These are phyloP conservation scores for Coryphaenoides rupestris DNA, from an alignment of 2,113 vertebrate species.

Conservation along the genomic window DNA sequence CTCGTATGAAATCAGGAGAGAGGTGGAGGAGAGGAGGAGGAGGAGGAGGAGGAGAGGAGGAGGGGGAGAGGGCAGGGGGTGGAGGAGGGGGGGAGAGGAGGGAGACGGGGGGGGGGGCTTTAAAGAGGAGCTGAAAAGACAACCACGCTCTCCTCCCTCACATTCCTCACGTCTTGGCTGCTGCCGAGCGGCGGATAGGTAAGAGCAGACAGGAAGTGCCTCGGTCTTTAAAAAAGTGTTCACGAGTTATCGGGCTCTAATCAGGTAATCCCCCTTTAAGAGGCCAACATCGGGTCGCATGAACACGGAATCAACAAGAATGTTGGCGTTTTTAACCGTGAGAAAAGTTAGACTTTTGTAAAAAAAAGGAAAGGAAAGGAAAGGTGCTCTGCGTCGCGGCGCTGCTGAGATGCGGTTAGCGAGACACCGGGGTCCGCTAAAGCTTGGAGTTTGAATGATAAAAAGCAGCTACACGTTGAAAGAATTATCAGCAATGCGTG, in stretches of 20 bases:
- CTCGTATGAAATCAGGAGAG: slow-evolving; percentile 15
- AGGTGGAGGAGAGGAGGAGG: background rate
- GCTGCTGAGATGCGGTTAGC: too few relatives aligned
- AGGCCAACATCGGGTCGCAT: too few relatives aligned
- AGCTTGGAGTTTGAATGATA: too few relatives aligned
- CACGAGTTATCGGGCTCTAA: background rate
- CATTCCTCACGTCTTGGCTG: slow-evolving; percentile 7
- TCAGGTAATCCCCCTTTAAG: background rate
- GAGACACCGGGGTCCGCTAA: too few relatives aligned
- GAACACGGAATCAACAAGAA: too few relatives aligned
- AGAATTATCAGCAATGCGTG: too few relatives aligned
- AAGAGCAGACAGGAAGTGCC: slow-evolving; percentile 2
- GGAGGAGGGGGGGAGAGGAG: background rate
- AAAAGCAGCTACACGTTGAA: too few relatives aligned
- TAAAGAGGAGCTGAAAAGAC: slow-evolving; percentile 11
- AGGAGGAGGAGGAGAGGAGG: background rate
- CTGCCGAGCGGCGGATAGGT: slow-evolving; percentile 1
- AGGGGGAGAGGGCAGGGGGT: background rate
- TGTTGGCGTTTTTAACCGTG: too few relatives aligned
- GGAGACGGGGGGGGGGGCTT: background rate
- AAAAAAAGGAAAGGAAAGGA: too few relatives aligned
- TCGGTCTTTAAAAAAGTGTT: background rate
- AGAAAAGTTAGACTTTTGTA: too few relatives aligned
- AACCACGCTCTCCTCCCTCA: slow-evolving; percentile 8
- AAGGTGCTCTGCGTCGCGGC: too few relatives aligned